A percentile compares a stretch with the other conserved stretches of the same genome.
Conservation (phyloP, 2,888 invertebrate genomes). For the Sarcophaga rosellei region DNA sequence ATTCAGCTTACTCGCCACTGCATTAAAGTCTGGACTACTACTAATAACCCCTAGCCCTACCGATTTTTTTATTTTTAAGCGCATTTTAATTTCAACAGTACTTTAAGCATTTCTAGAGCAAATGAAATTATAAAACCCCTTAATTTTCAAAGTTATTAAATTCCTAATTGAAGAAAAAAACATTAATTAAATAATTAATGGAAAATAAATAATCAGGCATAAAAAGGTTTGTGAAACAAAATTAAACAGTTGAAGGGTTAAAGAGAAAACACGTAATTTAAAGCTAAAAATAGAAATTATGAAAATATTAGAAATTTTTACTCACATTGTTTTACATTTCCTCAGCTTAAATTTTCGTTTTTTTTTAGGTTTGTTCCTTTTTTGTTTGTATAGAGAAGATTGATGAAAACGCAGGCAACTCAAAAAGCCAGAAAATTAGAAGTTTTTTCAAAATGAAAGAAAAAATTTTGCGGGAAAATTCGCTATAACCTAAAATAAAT, state of each 20-base stretch:
- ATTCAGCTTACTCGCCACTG: too few species aligned
- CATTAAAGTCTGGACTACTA: too few species aligned
- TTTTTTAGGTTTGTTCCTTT: neutral
- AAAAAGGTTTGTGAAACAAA: neutral
- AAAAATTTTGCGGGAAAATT: conserved; percentile 41
- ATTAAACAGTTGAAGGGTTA: neutral
- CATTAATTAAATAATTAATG: too few species aligned
- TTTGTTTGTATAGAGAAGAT: neutral
- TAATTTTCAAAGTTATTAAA: too few species aligned
- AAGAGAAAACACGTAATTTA: neutral
- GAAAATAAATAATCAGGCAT: neutral
- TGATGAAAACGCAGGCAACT: conserved; percentile 23
- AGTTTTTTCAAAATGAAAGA: conserved; percentile 38
- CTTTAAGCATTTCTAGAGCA: too few species aligned
- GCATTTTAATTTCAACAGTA: too few species aligned
- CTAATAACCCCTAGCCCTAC: too few species aligned
- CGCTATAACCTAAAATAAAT: conserved; percentile 44
- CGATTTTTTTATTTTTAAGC: too few species aligned
- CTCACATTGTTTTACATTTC: conserved; percentile 55
- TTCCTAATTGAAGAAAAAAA: too few species aligned
- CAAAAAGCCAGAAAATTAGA: conserved; percentile 13
- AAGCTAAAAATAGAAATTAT: neutral
- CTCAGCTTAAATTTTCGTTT: neutral
- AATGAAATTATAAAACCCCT: too few species aligned
- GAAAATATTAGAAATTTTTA: conserved; percentile 45